Conservation (phyloP, 2,113 vertebrate genomes). For the Pao palembangensis region DNA sequence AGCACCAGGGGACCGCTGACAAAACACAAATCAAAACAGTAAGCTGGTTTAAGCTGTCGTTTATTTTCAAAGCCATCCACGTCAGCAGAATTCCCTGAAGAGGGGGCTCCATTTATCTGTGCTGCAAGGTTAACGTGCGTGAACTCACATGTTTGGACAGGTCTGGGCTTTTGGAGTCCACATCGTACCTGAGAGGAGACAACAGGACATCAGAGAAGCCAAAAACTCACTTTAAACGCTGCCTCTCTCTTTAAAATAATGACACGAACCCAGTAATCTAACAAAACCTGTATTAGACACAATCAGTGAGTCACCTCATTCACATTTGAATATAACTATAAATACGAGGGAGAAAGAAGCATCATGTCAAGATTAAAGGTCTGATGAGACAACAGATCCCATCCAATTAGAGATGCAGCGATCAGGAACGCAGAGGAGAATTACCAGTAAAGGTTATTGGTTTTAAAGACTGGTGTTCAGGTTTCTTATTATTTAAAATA, state of each 20-base stretch:
- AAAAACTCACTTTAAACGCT: not conserved
- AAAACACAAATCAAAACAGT: conserved; percentile 1
- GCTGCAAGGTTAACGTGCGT: conserved; percentile 12
- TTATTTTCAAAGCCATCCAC: conserved; percentile 6
- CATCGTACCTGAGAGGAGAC: conserved; percentile 82
- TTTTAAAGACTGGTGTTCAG: not conserved
- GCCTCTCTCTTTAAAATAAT: not conserved
- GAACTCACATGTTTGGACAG: conserved; percentile 93
- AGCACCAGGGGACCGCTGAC: not conserved
- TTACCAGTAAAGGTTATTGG: not conserved
- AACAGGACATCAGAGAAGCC: not conserved
- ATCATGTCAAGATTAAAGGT: conserved; percentile 38
- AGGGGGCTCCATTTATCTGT: conserved; percentile 33
- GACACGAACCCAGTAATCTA: not conserved
- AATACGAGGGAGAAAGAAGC: conserved; percentile 40
- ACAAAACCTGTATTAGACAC: not conserved
- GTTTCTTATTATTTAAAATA: not conserved
- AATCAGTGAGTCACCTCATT: conserved; percentile 24
- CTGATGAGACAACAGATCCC: conserved; percentile 29
- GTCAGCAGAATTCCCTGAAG: conserved; percentile 8
- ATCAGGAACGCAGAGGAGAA: not conserved
- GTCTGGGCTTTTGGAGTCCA: conserved; percentile 94
- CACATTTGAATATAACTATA: conserved; percentile 54
- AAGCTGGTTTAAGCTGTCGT: too few species aligned
- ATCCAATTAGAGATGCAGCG: conserved; percentile 19